Percentiles rank a stretch among this genome's conserved stretches.
phyloP scores from a whole-genome alignment of 2,888 invertebrate species.

The Uropetala carovei region DNA sequence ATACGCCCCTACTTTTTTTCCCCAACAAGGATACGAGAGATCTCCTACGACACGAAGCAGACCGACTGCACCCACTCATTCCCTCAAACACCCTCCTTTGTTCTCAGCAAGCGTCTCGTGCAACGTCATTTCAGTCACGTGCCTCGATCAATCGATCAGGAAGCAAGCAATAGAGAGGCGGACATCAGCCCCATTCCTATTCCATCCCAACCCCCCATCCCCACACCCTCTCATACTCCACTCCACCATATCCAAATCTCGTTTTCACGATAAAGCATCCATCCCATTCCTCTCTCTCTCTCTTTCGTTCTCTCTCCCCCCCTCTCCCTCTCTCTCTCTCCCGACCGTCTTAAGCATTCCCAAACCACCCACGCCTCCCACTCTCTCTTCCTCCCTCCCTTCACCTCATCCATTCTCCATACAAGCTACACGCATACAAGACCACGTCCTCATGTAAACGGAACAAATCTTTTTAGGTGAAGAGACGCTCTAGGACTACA shows the following conservation, averaged over 20 bases:
- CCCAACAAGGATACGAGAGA: too few relatives aligned
- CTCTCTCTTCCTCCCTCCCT: neutral
- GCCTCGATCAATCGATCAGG: slow-evolving; percentile 11
- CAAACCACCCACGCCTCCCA: neutral
- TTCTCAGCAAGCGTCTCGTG: neutral
- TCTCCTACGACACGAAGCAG: too few relatives aligned
- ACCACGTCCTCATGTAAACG: too few relatives aligned
- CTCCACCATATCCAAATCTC: neutral
- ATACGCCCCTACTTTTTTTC: too few relatives aligned
- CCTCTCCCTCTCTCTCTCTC: neutral
- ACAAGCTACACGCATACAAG: neutral
- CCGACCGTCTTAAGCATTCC: neutral
- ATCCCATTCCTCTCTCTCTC: neutral
- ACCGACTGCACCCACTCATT: too few relatives aligned
- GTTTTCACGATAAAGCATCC: neutral
- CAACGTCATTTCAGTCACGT: slow-evolving; percentile 42
- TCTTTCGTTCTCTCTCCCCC: neutral
- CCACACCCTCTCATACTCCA: neutral
- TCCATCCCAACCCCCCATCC: too few relatives aligned
- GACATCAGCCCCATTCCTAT: neutral
- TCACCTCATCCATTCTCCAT: neutral
- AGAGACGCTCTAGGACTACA: too few relatives aligned
- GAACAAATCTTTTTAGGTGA: too few relatives aligned
- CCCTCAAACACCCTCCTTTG: neutral
- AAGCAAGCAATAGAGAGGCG: neutral